Conservation (phyloP, 2,797 vertebrate species). For the Argya squamiceps region DNA sequence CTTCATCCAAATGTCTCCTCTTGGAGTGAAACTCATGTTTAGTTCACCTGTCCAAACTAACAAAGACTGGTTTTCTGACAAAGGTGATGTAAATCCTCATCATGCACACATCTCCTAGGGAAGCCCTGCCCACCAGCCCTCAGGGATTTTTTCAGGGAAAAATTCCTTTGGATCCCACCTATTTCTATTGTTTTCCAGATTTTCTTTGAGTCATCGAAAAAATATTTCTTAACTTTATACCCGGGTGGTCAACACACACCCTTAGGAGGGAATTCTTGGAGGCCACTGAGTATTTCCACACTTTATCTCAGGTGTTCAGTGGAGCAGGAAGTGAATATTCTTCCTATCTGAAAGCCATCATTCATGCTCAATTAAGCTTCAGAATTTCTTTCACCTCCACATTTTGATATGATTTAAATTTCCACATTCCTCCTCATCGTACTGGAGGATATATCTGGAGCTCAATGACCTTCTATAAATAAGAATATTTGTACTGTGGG, state of each 20-base stretch:
- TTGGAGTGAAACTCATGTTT: neutral
- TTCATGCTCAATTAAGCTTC: rapidly evolving
- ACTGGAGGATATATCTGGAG: neutral
- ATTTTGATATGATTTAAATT: neutral
- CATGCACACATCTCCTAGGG: neutral
- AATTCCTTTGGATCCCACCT: neutral
- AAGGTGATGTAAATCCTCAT: neutral
- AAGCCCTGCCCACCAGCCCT: neutral
- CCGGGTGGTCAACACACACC: neutral
- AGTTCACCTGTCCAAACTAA: neutral
- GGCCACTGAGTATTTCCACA: neutral
- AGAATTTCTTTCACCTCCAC: neutral
- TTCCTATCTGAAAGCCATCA: neutral
- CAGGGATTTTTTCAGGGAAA: neutral
- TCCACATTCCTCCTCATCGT: rapidly evolving
- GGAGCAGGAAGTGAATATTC: neutral
- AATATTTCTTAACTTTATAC: neutral
- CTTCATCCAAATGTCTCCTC: neutral
- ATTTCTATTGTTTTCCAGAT: neutral
- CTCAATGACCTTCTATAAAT: neutral
- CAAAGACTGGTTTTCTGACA: neutral
- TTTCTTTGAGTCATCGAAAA: neutral
- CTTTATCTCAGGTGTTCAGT: neutral
- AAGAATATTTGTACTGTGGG: neutral
- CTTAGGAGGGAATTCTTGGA: neutral